These are phyloP conservation scores for Pedetes capensis DNA, from an alignment of 2,113 vertebrate species.

Conservation along the genomic window DNA sequence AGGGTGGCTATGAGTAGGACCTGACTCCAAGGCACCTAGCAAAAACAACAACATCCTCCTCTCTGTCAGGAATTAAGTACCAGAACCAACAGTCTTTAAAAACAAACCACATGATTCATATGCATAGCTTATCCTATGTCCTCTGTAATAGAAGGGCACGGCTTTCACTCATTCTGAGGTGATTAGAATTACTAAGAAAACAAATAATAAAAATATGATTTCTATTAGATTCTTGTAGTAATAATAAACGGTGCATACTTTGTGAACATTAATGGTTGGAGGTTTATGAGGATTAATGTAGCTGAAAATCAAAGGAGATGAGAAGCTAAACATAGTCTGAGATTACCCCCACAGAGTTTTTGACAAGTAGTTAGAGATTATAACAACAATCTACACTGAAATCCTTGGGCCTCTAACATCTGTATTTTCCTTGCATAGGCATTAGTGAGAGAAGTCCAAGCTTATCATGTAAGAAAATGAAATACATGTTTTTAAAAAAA, in stretches of 20 bases:
- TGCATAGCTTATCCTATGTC: neutral
- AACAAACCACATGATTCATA: fast-evolving
- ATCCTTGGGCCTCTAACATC: neutral
- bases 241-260: neutral
- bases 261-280: neutral
- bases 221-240: neutral
- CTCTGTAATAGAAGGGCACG: neutral
- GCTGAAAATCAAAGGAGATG: neutral
- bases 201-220: neutral
- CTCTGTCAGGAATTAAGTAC: neutral
- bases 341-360: neutral
- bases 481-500: neutral
- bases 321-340: neutral
- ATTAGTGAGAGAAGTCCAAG: neutral
- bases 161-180: neutral
- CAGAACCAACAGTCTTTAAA: neutral
- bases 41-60: neutral
- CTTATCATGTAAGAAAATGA: neutral
- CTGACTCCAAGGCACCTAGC: too few relatives aligned
- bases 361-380: neutral
- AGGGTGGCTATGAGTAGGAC: too few relatives aligned
- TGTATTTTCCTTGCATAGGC: neutral
- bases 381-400: neutral
- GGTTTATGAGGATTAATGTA: neutral
- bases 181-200: neutral